phyloP scores from a whole-genome alignment of 2,113 vertebrate genomes.

The Phodopus roborovskii region DNA sequence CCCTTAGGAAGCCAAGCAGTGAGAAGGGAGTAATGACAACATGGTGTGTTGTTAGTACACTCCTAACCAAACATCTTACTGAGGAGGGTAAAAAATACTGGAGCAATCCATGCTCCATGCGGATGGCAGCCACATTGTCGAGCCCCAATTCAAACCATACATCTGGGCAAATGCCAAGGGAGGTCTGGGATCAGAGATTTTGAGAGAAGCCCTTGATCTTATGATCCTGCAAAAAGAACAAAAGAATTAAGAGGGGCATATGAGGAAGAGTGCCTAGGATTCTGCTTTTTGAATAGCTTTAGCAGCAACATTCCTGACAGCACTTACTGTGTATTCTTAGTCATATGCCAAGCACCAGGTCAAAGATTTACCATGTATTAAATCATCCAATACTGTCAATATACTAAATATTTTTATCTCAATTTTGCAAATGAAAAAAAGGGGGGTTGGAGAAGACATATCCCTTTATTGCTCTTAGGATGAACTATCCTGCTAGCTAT shows the following conservation, averaged over 20 bases:
- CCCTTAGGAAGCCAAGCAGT: not conserved
- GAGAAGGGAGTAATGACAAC: too few species aligned
- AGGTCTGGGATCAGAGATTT: not conserved
- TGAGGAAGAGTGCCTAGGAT: not conserved
- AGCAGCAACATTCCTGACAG: not conserved
- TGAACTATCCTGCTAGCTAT: not conserved
- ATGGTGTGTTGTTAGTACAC: not conserved
- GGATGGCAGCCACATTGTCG: rapidly evolving
- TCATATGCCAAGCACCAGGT: not conserved
- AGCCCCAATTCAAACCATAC: not conserved
- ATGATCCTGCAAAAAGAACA: not conserved
- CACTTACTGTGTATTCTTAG: not conserved
- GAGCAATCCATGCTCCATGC: rapidly evolving
- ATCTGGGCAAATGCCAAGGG: not conserved
- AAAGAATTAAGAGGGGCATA: not conserved
- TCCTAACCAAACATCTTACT: not conserved
- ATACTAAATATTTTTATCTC: not conserved
- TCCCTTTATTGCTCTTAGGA: not conserved
- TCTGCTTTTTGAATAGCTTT: not conserved
- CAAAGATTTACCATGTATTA: not conserved
- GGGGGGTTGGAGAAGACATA: not conserved
- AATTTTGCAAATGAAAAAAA: not conserved
- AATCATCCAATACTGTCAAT: not conserved
- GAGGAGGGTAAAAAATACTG: not conserved
- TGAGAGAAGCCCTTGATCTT: not conserved